Evolutionary conservation across 2,797 vertebrate species (phyloP).

Genomic region (Heteromormyrus szaboi): DNA sequence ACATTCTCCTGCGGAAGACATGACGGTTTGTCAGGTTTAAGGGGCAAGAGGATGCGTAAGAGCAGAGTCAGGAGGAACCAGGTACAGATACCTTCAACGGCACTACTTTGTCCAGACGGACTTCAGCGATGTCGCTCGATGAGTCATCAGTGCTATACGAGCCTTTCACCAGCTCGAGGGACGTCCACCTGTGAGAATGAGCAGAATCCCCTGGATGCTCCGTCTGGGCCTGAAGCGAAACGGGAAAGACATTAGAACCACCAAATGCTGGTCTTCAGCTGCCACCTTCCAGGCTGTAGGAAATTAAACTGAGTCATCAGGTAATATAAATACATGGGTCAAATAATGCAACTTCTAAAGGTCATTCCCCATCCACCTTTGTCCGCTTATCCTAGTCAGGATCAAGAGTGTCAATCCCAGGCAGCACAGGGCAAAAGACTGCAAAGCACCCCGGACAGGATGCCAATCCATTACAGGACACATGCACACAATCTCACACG

Average conservation of each 20-base stretch:
- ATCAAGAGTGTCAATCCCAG: background rate
- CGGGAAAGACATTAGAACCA: background rate
- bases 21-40: background rate
- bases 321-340: background rate
- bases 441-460: background rate
- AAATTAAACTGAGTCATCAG: background rate
- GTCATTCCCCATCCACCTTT: background rate
- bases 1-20: slow-evolving; percentile 76
- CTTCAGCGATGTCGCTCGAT: slow-evolving; percentile 93
- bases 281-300: background rate
- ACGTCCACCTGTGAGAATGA: slow-evolving; percentile 97
- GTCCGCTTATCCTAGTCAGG: too few species aligned
- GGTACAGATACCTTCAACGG: slow-evolving; percentile 81
- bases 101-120: slow-evolving; percentile 93
- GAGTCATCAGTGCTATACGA: slow-evolving; percentile 98
- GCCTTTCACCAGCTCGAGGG: slow-evolving; percentile 93
- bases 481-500: background rate
- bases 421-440: background rate
- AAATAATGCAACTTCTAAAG: background rate
- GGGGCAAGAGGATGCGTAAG: background rate
- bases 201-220: slow-evolving; percentile 92
- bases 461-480: background rate
- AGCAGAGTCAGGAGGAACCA: background rate
- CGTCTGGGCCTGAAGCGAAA: slow-evolving; percentile 68
- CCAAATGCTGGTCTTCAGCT: background rate